phyloP scores from a whole-genome alignment of 2,797 vertebrate genomes.

The Echiichthys vipera region DNA sequence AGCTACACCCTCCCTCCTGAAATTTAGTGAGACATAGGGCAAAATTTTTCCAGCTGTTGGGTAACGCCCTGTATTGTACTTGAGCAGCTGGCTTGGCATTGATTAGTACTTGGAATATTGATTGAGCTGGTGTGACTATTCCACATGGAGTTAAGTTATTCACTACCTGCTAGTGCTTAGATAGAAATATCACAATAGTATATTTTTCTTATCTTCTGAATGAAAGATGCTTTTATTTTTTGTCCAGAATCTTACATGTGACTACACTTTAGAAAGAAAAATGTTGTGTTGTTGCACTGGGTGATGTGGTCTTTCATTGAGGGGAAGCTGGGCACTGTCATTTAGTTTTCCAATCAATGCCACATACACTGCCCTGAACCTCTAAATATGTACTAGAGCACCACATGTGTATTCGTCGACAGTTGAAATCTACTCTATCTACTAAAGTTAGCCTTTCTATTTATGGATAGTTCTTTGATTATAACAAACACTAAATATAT shows the following conservation, averaged over 20 bases:
- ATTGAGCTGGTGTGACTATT: neutral
- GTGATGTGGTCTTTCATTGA: neutral
- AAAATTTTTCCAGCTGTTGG: neutral
- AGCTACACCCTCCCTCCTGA: neutral
- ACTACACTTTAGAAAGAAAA: too few species aligned
- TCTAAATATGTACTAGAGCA: constrained; percentile 9
- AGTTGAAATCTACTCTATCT: too few species aligned
- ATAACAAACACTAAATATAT: neutral
- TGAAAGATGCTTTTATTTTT: neutral
- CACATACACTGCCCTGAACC: neutral
- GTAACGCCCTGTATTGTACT: neutral
- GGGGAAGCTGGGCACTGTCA: neutral
- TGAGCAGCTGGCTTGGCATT: neutral
- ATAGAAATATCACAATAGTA: neutral
- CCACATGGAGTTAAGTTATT: neutral
- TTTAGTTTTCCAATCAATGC: neutral
- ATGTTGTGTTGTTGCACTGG: neutral
- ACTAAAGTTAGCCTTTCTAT: neutral
- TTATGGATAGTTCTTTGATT: neutral
- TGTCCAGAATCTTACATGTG: neutral
- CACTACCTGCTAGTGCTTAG: neutral
- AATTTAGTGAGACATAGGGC: neutral
- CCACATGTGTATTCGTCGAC: constrained; percentile 7
- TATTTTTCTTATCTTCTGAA: neutral
- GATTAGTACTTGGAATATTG: neutral